Conservation (phyloP, 2,888 invertebrate genomes). For the Drosophila engyochracea region DNA sequence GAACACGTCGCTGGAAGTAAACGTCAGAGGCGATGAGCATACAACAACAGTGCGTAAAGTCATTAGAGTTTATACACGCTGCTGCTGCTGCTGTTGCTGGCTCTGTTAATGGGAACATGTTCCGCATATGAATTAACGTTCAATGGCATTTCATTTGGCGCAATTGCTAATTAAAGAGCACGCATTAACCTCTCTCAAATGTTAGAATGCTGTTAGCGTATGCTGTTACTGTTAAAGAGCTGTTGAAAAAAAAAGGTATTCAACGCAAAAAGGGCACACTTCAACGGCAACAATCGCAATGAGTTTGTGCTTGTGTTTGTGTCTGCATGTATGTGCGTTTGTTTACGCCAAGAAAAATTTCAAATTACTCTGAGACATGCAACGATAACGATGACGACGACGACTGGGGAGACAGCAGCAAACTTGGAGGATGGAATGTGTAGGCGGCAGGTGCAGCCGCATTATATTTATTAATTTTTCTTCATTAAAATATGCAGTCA, state of each 20-base stretch:
- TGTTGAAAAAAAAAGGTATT: conserved; percentile 21
- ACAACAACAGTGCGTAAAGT: conserved; percentile 21
- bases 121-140: conserved; percentile 71
- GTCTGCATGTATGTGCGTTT: conserved; percentile 7
- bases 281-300: conserved; percentile 24
- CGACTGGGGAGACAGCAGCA: conserved; percentile 1
- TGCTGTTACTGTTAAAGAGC: conserved; percentile 27
- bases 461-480: conserved; percentile 15
- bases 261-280: conserved; percentile 42
- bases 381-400: conserved; percentile 38
- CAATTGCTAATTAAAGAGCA: conserved; percentile 61
- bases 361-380: conserved; percentile 70
- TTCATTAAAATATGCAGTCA: conserved; percentile 17
- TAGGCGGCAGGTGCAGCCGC: conserved; percentile 17
- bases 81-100: conserved; percentile 18
- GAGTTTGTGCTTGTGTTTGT: neutral
- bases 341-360: conserved; percentile 43
- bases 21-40: neutral
- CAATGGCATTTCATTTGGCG: conserved; percentile 70
- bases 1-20: conserved; percentile 5
- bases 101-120: conserved; percentile 64
- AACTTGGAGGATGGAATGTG: conserved; percentile 6
- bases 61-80: conserved; percentile 37
- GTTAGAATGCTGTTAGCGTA: conserved; percentile 25
- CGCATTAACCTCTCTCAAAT: conserved; percentile 32